A percentile compares a stretch with the other conserved stretches of the same genome.
Conservation (phyloP, 2,113 vertebrate genomes). For the Ctenomys sociabilis region DNA sequence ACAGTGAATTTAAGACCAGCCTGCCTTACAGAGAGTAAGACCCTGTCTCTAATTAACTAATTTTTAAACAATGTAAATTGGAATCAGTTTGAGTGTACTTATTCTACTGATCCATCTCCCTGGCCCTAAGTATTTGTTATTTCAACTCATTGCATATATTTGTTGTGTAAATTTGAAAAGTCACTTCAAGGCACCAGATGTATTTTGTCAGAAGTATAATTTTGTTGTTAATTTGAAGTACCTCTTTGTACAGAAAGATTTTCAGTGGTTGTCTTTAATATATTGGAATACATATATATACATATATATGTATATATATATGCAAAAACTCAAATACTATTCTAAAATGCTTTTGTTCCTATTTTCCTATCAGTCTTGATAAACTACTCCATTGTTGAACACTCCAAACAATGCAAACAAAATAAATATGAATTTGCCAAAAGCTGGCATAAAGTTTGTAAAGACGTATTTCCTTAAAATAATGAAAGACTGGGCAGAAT, state of each 20-base stretch:
- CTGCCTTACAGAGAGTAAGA: not conserved
- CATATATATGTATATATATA: too few relatives aligned
- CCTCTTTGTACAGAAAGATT: not conserved
- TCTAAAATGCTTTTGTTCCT: conserved; percentile 27
- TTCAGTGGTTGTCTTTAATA: not conserved
- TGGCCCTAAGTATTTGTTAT: not conserved
- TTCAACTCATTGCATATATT: not conserved
- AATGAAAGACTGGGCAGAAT: not conserved
- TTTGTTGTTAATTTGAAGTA: conserved; percentile 34
- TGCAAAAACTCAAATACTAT: not conserved
- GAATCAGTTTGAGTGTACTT: conserved; percentile 2
- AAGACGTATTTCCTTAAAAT: not conserved
- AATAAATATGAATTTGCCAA: not conserved
- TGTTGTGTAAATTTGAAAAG: not conserved
- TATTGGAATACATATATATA: too few relatives aligned
- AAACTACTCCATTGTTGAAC: conserved; percentile 41
- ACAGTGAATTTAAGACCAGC: not conserved
- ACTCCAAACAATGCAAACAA: not conserved
- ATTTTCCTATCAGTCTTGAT: conserved; percentile 12
- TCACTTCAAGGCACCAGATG: not conserved
- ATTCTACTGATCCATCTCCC: too few relatives aligned
- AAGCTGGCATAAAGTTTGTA: not conserved
- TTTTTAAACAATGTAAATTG: conserved; percentile 36
- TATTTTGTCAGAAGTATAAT: conserved; percentile 24
- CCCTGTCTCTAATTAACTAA: not conserved